phyloP scores from a whole-genome alignment of 2,113 vertebrate species.

The Silurus asotus region DNA sequence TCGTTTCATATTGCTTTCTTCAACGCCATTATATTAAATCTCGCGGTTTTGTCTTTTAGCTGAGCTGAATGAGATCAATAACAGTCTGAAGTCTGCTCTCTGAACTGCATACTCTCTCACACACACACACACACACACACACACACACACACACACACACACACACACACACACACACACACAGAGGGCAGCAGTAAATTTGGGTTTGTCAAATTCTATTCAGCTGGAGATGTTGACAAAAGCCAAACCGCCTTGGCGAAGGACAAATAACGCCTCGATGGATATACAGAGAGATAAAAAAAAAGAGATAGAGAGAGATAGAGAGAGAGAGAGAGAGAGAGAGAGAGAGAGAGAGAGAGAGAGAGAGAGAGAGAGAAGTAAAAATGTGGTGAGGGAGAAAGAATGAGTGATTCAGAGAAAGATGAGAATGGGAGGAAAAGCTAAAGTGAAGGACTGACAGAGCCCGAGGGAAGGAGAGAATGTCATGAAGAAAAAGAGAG shows the following conservation, averaged over 20 bases:
- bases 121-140: neutral
- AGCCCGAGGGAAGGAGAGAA: neutral
- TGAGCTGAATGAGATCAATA: constrained; percentile 43
- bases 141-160: constrained; percentile 20
- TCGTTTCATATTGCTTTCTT: constrained; percentile 7
- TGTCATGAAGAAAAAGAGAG: constrained; percentile 13
- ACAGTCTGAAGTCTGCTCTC: constrained; percentile 36
- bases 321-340: neutral
- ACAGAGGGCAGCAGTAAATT: constrained; percentile 25
- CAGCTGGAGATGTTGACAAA: constrained; percentile 42
- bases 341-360: neutral
- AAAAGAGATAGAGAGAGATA: neutral
- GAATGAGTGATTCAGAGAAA: constrained; percentile 39
- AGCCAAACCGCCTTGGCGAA: constrained; percentile 43
- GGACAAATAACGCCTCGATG: constrained; percentile 34
- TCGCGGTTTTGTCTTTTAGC: constrained; percentile 7
- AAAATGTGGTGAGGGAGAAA: constrained; percentile 4
- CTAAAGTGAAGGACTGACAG: neutral
- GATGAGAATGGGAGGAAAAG: constrained; percentile 27
- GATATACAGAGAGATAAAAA: constrained; percentile 28
- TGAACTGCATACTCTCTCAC: neutral
- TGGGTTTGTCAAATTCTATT: constrained; percentile 47
- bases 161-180: constrained; percentile 16
- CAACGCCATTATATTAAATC: constrained; percentile 8
- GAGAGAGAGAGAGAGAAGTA: neutral